Percentiles rank a stretch among this genome's conserved stretches.
phyloP scores from a whole-genome alignment of 2,888 invertebrate genomes.

The Parelbella ahira region DNA sequence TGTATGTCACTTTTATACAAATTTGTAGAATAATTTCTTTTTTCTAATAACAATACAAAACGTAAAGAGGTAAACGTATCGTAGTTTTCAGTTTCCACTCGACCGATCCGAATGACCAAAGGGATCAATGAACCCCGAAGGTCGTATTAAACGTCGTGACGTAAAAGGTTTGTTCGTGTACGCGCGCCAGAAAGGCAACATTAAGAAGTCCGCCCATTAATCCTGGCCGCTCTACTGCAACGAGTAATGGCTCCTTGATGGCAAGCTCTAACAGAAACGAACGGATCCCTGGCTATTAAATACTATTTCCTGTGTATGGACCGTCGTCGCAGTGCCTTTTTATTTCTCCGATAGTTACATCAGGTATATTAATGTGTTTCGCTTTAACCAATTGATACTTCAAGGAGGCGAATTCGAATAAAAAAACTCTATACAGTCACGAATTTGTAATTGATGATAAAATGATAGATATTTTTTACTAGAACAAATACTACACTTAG shows the following conservation, averaged over 20 bases:
- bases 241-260: slow-evolving; percentile 16
- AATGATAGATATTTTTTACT: too few relatives aligned
- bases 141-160: slow-evolving; percentile 4
- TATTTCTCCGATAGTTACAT: background rate
- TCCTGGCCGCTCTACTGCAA: slow-evolving; percentile 14
- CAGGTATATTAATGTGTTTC: background rate
- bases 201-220: slow-evolving; percentile 23
- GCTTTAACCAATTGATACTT: too few relatives aligned
- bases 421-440: too few relatives aligned
- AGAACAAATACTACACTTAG: too few relatives aligned
- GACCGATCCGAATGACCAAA: background rate
- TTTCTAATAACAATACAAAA: too few relatives aligned
- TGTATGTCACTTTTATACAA: too few relatives aligned
- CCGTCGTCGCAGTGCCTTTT: background rate
- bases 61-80: too few relatives aligned
- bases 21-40: too few relatives aligned
- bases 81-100: background rate
- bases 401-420: too few relatives aligned
- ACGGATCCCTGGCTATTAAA: slow-evolving; percentile 2
- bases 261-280: slow-evolving; percentile 12
- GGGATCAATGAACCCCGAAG: background rate
- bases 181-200: slow-evolving; percentile 6
- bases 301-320: slow-evolving; percentile 3
- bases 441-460: too few relatives aligned
- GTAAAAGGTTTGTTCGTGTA: slow-evolving; percentile 1